A percentile compares a stretch with the other conserved stretches of the same genome.
Conservation (phyloP, 64 coral and sea anemone species). For the Stichodactyla helianthus region DNA sequence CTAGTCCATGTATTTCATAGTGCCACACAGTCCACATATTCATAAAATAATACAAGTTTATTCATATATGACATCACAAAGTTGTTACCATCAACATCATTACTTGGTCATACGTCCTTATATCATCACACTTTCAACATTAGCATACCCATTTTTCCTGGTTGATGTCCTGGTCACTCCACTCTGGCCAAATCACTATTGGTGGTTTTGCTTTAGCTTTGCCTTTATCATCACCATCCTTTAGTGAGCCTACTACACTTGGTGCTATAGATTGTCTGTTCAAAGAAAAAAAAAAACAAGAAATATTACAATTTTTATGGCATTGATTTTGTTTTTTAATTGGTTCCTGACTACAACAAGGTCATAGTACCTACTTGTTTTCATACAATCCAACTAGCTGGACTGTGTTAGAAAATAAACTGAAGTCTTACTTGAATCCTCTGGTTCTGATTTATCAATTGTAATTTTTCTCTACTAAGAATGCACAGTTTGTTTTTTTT, state of each 20-base stretch:
- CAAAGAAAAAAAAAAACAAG: neutral
- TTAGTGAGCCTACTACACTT: slow-evolving; percentile 76
- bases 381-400: too few relatives aligned
- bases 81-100: neutral
- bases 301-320: neutral
- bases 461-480: too few relatives aligned
- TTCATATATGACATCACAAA: neutral
- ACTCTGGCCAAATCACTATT: slow-evolving; percentile 95
- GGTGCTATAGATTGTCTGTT: slow-evolving; percentile 78
- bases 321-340: too few relatives aligned
- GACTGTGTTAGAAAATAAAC: too few relatives aligned
- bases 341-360: too few relatives aligned
- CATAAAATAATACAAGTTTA: too few relatives aligned
- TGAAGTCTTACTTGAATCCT: too few relatives aligned
- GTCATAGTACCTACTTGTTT: too few relatives aligned
- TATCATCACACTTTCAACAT: neutral
- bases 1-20: too few relatives aligned
- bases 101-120: neutral
- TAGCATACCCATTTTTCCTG: slow-evolving; percentile 65
- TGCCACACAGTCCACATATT: too few relatives aligned
- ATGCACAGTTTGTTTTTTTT: too few relatives aligned
- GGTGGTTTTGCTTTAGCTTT: slow-evolving; percentile 65
- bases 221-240: slow-evolving; percentile 85
- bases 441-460: too few relatives aligned
- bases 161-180: slow-evolving; percentile 89